A percentile compares a stretch with the other conserved stretches of the same genome.
Evolutionary conservation across 2,797 vertebrate genomes (phyloP).

Genomic region (Hyperoplus immaculatus): DNA sequence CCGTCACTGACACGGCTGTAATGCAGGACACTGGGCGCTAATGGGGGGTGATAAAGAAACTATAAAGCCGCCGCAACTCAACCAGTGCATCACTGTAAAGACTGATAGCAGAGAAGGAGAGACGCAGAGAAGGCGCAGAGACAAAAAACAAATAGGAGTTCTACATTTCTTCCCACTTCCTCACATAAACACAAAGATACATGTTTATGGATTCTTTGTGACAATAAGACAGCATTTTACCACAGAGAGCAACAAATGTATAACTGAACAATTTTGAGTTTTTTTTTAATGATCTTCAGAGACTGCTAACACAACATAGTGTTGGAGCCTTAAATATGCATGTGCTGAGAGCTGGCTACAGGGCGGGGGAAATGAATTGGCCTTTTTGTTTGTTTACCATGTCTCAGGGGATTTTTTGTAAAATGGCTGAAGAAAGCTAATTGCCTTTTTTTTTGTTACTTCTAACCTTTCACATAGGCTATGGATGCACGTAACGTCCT

Average conservation of each 20-base stretch:
- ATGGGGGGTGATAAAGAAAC: constrained; percentile 85
- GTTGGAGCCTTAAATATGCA: constrained; percentile 77
- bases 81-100: constrained; percentile 61
- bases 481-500: constrained; percentile 78
- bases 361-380: constrained; percentile 49
- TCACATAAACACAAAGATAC: constrained; percentile 63
- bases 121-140: neutral
- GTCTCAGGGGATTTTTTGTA: constrained; percentile 71
- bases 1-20: constrained; percentile 78
- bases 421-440: constrained; percentile 81
- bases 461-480: constrained; percentile 80
- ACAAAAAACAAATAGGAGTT: constrained; percentile 53
- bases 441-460: constrained; percentile 81
- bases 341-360: constrained; percentile 63
- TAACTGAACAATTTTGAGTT: constrained; percentile 49
- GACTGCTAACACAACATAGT: constrained; percentile 39
- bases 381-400: constrained; percentile 79
- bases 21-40: constrained; percentile 80
- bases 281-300: constrained; percentile 53
- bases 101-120: constrained; percentile 37
- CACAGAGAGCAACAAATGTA: constrained; percentile 68
- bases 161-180: constrained; percentile 50
- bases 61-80: constrained; percentile 73
- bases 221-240: constrained; percentile 63
- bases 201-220: constrained; percentile 66